These are phyloP conservation scores for Sinocyclocheilus anophthalmus DNA, from an alignment of 2,113 vertebrate species.

Conservation along the genomic window DNA sequence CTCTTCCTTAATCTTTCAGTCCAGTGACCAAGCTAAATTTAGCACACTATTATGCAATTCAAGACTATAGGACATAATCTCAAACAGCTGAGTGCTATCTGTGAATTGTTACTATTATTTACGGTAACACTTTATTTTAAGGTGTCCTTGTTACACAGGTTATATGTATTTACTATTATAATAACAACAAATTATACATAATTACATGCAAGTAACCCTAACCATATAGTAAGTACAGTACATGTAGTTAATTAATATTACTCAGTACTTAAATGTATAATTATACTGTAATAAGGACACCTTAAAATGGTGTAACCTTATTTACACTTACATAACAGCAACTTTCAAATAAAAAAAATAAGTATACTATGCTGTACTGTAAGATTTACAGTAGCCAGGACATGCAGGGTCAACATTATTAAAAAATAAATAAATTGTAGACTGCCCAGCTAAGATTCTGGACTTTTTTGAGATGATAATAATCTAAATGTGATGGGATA, in stretches of 20 bases:
- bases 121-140: too few relatives aligned
- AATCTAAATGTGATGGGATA: neutral
- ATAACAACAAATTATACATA: too few relatives aligned
- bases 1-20: constrained; percentile 1
- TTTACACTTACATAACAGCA: neutral
- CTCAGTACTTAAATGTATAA: too few relatives aligned
- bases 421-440: neutral
- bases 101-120: neutral
- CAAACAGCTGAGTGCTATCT: neutral
- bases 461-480: neutral
- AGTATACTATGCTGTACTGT: neutral
- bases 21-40: constrained; percentile 13
- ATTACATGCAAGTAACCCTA: too few relatives aligned
- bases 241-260: too few relatives aligned
- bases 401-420: neutral
- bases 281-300: too few relatives aligned
- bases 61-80: neutral
- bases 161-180: too few relatives aligned
- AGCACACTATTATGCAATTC: neutral
- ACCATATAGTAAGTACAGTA: too few relatives aligned
- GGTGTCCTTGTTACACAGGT: too few relatives aligned
- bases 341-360: neutral
- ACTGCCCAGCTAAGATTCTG: neutral
- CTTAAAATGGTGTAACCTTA: too few relatives aligned
- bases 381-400: neutral